Evolutionary conservation across 2,797 vertebrate species (phyloP).

Genomic region (Vireo griseus): DNA sequence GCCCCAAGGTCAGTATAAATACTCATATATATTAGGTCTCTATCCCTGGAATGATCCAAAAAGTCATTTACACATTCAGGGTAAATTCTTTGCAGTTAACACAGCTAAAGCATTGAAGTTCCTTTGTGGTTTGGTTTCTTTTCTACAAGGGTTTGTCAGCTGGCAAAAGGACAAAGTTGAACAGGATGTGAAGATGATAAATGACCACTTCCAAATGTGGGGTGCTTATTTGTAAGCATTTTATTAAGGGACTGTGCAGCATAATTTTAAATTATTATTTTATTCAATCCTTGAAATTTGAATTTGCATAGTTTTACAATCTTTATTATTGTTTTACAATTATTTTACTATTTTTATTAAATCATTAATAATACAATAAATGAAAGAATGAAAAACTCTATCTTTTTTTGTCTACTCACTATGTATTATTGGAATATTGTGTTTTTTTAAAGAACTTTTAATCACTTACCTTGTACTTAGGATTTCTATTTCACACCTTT

Average conservation of each 20-base stretch:
- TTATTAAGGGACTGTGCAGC: background rate
- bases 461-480: background rate
- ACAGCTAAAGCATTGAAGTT: background rate
- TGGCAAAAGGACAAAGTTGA: background rate
- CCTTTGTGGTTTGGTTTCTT: background rate
- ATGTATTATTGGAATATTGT: background rate
- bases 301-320: background rate
- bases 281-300: background rate
- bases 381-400: background rate
- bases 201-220: background rate
- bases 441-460: background rate
- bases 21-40: rapidly evolving
- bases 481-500: background rate
- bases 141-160: background rate
- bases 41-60: background rate
- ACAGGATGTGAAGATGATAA: background rate
- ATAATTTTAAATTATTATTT: background rate
- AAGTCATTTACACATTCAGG: background rate
- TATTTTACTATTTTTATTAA: background rate
- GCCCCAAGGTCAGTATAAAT: background rate
- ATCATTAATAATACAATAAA: background rate
- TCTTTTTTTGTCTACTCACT: background rate
- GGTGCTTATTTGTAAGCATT: background rate
- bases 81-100: background rate
- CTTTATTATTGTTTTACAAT: no score